A percentile compares a stretch with the other conserved stretches of the same genome.
Conservation (phyloP, 1,140 invertebrate species). For the Aphis craccivora region DNA sequence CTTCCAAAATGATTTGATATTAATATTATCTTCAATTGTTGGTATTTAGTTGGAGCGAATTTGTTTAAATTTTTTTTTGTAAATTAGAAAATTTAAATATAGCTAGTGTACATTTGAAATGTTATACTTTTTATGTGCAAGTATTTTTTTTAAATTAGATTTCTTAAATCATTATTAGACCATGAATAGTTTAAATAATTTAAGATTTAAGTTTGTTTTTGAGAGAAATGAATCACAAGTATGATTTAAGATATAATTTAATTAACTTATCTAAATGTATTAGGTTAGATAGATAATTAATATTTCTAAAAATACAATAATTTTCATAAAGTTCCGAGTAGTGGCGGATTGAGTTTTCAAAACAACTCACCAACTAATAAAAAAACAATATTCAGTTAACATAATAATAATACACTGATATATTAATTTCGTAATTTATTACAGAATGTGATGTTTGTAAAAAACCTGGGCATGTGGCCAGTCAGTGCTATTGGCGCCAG, state of each 20-base stretch:
- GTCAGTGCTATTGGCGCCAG: too few relatives aligned
- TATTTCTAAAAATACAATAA: conserved; percentile 2
- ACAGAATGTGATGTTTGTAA: too few relatives aligned
- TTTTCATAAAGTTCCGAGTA: too few relatives aligned
- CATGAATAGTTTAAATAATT: neutral
- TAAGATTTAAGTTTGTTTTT: neutral
- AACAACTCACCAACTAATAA: too few relatives aligned
- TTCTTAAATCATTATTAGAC: neutral
- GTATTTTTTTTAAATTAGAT: neutral
- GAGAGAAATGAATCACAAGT: neutral
- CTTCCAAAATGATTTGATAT: neutral
- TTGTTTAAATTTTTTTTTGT: neutral
- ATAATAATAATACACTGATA: too few relatives aligned
- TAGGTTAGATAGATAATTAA: neutral
- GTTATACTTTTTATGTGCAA: neutral
- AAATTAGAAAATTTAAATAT: conserved; percentile 9
- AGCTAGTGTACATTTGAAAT: neutral
- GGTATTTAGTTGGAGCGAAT: too few relatives aligned
- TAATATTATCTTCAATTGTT: neutral
- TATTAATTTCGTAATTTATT: too few relatives aligned
- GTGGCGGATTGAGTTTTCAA: too few relatives aligned
- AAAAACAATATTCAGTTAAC: too few relatives aligned
- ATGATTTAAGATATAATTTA: neutral
- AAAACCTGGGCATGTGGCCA: too few relatives aligned
- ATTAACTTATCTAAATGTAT: neutral